Evolutionary conservation across 2,888 invertebrate genomes (phyloP).

Genomic region (Ormyrus labotus): DNA sequence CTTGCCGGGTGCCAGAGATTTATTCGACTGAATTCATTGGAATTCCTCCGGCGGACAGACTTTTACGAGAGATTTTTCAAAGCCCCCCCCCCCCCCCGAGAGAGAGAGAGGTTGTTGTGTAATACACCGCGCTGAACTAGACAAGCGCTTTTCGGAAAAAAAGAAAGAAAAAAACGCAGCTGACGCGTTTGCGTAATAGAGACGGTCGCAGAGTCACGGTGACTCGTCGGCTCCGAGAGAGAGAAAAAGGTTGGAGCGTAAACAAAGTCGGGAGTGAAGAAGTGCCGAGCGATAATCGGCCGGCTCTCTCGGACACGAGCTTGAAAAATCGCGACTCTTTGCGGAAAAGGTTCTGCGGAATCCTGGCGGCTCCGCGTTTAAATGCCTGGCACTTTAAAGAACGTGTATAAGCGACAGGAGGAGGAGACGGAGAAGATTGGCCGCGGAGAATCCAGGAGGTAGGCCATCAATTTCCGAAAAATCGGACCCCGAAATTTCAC

Average conservation of each 20-base stretch:
- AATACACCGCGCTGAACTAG: not conserved
- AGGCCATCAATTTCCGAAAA: slow-evolving; percentile 63
- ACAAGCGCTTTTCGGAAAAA: not conserved
- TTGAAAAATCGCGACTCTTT: too few relatives aligned
- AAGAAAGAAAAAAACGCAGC: not conserved
- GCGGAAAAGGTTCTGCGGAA: too few relatives aligned
- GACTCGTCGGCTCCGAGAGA: slow-evolving; percentile 22
- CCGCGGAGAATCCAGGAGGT: slow-evolving; percentile 41
- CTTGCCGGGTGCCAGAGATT: slow-evolving; percentile 9
- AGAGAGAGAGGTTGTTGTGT: slow-evolving; percentile 6
- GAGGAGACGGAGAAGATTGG: slow-evolving; percentile 24
- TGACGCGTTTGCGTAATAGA: slow-evolving; percentile 52
- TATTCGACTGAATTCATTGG: slow-evolving; percentile 22
- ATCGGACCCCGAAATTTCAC: slow-evolving; percentile 62
- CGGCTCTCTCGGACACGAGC: too few relatives aligned
- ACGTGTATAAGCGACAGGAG: slow-evolving; percentile 23
- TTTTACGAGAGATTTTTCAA: too few relatives aligned
- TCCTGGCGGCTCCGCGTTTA: slow-evolving; percentile 6
- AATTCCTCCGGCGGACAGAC: not conserved
- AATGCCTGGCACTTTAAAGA: slow-evolving; percentile 52
- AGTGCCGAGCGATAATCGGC: slow-evolving; percentile 43
- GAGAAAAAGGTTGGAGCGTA: not conserved
- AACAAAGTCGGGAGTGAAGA: not conserved
- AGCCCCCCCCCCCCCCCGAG: not conserved
- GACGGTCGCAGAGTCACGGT: slow-evolving; percentile 29